phyloP scores from a whole-genome alignment of 2,113 vertebrate species.

The Rhea americana region DNA sequence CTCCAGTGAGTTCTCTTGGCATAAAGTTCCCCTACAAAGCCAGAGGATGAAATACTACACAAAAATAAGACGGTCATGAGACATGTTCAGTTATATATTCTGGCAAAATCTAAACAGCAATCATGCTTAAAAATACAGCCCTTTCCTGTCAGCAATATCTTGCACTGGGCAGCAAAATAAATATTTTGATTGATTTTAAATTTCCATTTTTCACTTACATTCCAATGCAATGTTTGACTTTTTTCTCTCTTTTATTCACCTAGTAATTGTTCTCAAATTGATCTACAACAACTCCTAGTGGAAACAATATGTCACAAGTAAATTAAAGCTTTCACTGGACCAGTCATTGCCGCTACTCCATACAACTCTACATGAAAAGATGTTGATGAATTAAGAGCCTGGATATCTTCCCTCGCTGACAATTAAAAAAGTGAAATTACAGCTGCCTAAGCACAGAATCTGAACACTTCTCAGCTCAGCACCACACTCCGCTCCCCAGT shows the following conservation, averaged over 20 bases:
- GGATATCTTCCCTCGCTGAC: not conserved
- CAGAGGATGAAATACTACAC: conserved; percentile 44
- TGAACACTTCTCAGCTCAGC: not conserved
- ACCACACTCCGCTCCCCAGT: not conserved
- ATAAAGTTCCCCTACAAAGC: conserved; percentile 51
- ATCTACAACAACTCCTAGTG: conserved; percentile 28
- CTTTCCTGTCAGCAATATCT: conserved; percentile 6
- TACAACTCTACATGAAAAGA: not conserved
- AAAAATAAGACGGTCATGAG: conserved; percentile 48
- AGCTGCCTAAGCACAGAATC: not conserved
- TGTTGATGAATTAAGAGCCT: conserved; percentile 15
- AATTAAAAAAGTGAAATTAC: conserved; percentile 3
- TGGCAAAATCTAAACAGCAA: conserved; percentile 27
- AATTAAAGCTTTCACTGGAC: conserved; percentile 53
- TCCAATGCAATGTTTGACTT: not conserved
- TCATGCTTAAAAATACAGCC: conserved; percentile 14
- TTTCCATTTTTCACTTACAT: conserved; percentile 30
- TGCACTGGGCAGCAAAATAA: not conserved
- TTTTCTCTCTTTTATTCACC: conserved; percentile 9
- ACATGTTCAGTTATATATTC: conserved; percentile 16
- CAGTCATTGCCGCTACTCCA: not conserved
- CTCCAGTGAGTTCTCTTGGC: conserved; percentile 68
- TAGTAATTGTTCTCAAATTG: conserved; percentile 48
- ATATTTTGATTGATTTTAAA: conserved; percentile 33
- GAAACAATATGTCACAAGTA: conserved; percentile 51